These are phyloP conservation scores for Venustoraphidia nigricollis DNA, from an alignment of 2,888 invertebrate species.

Conservation along the genomic window DNA sequence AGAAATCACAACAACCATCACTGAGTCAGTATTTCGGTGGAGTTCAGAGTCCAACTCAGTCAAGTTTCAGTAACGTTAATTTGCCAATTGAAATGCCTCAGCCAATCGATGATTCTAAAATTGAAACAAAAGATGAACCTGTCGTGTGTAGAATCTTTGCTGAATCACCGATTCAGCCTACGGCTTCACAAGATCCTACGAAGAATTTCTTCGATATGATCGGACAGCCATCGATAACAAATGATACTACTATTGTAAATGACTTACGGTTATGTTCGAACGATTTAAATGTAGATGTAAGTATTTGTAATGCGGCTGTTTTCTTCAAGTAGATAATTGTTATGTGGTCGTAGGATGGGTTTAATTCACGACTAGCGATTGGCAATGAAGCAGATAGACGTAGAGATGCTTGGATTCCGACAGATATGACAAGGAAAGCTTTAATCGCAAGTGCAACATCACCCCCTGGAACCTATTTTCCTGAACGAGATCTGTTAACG, in stretches of 20 bases:
- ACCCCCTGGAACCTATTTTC: slow-evolving; percentile 51
- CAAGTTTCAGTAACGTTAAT: slow-evolving; percentile 9
- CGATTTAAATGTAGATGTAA: slow-evolving; percentile 7
- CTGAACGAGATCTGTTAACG: slow-evolving; percentile 60
- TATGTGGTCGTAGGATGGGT: slow-evolving; percentile 19
- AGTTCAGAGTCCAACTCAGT: slow-evolving; percentile 5
- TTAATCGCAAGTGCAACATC: slow-evolving; percentile 46
- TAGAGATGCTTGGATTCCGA: slow-evolving; percentile 70
- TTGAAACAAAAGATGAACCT: slow-evolving; percentile 23
- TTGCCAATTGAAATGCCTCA: slow-evolving; percentile 8
- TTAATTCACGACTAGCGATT: slow-evolving; percentile 21
- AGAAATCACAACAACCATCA: slow-evolving; percentile 21
- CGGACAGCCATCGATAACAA: slow-evolving; percentile 15
- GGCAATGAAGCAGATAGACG: slow-evolving; percentile 41
- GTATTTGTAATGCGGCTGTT: neutral
- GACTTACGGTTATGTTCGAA: slow-evolving; percentile 7
- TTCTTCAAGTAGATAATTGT: neutral
- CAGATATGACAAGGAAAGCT: slow-evolving; percentile 54
- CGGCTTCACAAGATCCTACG: slow-evolving; percentile 20
- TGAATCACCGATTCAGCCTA: slow-evolving; percentile 22
- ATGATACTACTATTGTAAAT: slow-evolving; percentile 11
- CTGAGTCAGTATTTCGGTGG: slow-evolving; percentile 39
- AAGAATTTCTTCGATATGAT: slow-evolving; percentile 32
- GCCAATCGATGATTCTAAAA: neutral
- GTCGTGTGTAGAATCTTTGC: slow-evolving; percentile 31